Evolutionary conservation across 1,140 invertebrate species (phyloP), one percentile per base, ranked within the genome.

Genomic region (Halictus rubicundus): DNA sequence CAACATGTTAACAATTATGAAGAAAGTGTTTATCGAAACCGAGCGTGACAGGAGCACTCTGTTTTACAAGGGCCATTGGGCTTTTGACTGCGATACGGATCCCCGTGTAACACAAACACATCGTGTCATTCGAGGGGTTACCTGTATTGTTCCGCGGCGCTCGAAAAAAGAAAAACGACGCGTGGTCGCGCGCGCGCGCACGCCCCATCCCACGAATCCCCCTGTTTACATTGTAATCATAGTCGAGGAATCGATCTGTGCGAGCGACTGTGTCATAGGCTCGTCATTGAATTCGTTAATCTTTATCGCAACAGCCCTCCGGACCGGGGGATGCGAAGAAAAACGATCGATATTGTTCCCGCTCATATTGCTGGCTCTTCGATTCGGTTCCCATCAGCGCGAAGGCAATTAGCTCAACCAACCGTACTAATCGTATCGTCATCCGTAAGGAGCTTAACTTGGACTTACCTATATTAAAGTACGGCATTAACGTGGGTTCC

Each of bases 341-440:
- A 85, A 85, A 78, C 69, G 79, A 85, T 85, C 83, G 66, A 85
- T 85, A 85, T 85, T 85, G 80, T 85, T 86, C 80, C 71, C 80
- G 71, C 75, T 84, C 84, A 72, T 82, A 86, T 85, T 76, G 83
- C 75, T 61, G 71, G 70, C 39, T 84, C 75, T 85, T 76, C 83
- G 84, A 86, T 86, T 86, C 81, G 76, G 71, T 73, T 85, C 80
- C 76, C 78, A 85, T 86, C 81, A 85, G 71, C 84, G 75, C 81
- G 69, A 68, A 83, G 85, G 85, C 77, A 86, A 86, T 86, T 86
- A 86, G 84, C 72, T 76, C 81, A 63, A 68, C 73, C 84, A 83
- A 86, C 85, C 85, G 69, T 86, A 80, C 84, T 86, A 86, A 86
- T 86, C 85, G 84, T 86, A 86, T 86, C 84, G 84, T 78, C 84